Conservation (phyloP, 2,797 vertebrate species). For the Platalea minor region DNA sequence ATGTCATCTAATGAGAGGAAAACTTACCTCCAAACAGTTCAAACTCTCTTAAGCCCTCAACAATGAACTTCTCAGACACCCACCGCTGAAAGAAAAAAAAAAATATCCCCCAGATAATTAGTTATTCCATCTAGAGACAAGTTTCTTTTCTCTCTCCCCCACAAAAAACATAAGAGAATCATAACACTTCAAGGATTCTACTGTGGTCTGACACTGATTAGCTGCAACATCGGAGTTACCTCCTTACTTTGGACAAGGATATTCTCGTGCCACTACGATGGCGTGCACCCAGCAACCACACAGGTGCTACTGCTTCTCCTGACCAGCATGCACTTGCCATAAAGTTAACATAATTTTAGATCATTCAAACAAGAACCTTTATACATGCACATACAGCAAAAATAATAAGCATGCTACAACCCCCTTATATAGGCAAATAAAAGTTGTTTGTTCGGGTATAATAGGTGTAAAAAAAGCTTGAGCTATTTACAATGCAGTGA, state of each 20-base stretch:
- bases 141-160: background rate
- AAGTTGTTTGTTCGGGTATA: background rate
- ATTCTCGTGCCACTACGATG: background rate
- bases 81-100: constrained; percentile 84
- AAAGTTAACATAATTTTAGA: background rate
- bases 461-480: background rate
- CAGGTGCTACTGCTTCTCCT: background rate
- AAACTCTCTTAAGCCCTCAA: constrained; percentile 97
- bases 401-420: background rate
- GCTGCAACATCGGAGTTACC: background rate
- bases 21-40: constrained; percentile 97
- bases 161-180: background rate
- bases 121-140: constrained; percentile 14
- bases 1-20: accelerated
- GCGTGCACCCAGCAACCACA: background rate
- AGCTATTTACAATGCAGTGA: background rate
- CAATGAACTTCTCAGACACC: constrained; percentile 98
- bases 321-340: background rate
- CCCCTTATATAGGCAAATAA: background rate
- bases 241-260: background rate
- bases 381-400: background rate
- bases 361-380: background rate
- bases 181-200: background rate
- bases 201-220: background rate
- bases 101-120: constrained; percentile 53